Base-by-base conservation (phyloP, 2,113 vertebrate genomes). In the Xyliphius kryptos region DNA sequence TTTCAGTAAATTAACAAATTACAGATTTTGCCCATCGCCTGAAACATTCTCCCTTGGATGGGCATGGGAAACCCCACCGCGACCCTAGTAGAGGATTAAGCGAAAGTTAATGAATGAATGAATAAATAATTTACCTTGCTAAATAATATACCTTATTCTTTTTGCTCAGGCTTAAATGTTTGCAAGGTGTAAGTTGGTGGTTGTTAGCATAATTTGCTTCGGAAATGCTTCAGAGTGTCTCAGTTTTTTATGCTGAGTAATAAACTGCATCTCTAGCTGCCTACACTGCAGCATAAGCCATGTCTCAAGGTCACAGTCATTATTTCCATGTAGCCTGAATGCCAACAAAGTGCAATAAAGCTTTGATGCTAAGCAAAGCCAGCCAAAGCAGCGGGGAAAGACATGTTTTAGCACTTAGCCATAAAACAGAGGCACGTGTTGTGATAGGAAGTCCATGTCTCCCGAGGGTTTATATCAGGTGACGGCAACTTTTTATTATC, bases 241-340 rank as follows among this genome's bases (percentile, higher is more conserved):
- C 26, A 32, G 26, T 6, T 32, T 32, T 32, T 6, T 32, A 32
- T 32, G 26, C 13, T 14, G 43, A 46, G 43, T 46, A 15, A 46
- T 46, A 26, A 14, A 3, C 8, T n/a, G 13, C 21, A 12, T 16
- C 8, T 48, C 54, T 40, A 21, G 17, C 65, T 16, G 40, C 52
- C 49, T 68, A 48, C 16, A 48, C 66, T 13, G 59, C 22, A 21
- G 22, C 9, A 14, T 43, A 16, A 56, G 63, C 59, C 48, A 12
- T 38, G 53, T 57, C 66, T 54, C 64, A 68, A 72, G 66, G 70
- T 72, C 61, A 65, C 41, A 12, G 58, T 65, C 22, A 44, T 55
- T 68, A 58, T 43, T 64, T 46, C 36, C 32, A 20, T 10, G 13
- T 17, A 61, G 32, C 44, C 61, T n/a, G 61, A 72, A 64, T 65